Evolutionary conservation across 2,888 invertebrate species (phyloP), one percentile per base, ranked within the genome.

Genomic region (Phlogophora meticulosa): DNA sequence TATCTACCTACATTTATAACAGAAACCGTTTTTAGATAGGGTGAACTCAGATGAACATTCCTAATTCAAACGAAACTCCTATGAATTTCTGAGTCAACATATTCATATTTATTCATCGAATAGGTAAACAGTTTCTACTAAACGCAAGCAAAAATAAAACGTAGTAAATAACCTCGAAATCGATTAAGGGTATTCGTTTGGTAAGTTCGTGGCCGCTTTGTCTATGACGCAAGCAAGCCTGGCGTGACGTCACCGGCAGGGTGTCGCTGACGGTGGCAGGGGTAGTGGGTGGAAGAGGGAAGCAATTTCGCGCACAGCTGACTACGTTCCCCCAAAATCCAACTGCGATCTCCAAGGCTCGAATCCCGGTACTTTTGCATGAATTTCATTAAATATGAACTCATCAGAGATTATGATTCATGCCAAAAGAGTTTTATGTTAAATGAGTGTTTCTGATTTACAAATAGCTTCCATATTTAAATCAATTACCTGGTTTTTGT

Each of bases 231-330:
- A 88, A 94, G 88, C 88, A 84, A 84, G 88, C 89, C 81, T 84
- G 85, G 83, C 72, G 89, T 93, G 94, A 94, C 94, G 95, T 94
- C 93, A 94, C 87, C 86, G 78, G 77, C 70, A 72, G 87, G 88
- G 88, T 85, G 84, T 72, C 81, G 81, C 72, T 86, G 90, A 88
- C 87, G 82, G 80, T 62, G 72, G 60, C 51, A 73, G 75, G 86
- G 86, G 79, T 62, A 69, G 79, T 76, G 85, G 76, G 86, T 83
- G 84, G 85, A 87, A 86, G 84, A 85, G 87, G 84, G 85, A 85
- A 87, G 86, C 87, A 92, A 92, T 93, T 92, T 92, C 88, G 90
- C 90, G 90, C 91, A 90, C 93, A 93, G 93, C 93, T 94, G 94
- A 92, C 91, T 92, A 87, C 86, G 85, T 87, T 89, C 85, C 83